Conservation (phyloP, 1,140 invertebrate species). For the Stegodyphus mimosarum region DNA sequence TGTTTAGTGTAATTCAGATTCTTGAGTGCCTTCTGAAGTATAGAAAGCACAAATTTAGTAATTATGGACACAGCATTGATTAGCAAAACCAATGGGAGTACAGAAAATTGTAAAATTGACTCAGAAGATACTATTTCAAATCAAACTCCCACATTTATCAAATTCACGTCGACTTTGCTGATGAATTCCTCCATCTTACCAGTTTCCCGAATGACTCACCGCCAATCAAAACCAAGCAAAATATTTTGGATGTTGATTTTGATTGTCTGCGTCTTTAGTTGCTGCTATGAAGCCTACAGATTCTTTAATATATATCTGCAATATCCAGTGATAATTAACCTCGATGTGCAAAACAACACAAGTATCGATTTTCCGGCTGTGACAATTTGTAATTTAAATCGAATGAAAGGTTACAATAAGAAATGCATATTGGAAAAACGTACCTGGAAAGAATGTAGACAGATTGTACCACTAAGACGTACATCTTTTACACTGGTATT, state of each 20-base stretch:
- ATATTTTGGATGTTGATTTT: conserved; percentile 5
- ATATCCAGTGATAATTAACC: not conserved
- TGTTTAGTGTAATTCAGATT: too few species aligned
- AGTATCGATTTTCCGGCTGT: conserved; percentile 4
- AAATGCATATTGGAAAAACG: not conserved
- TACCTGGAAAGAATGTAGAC: not conserved
- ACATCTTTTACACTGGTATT: not conserved
- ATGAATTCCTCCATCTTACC: too few species aligned
- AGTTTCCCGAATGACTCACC: too few species aligned
- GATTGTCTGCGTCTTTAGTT: not conserved
- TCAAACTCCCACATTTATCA: too few species aligned
- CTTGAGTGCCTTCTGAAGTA: too few species aligned
- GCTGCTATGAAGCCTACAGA: conserved; percentile 14
- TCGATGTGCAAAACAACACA: not conserved
- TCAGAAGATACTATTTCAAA: too few species aligned
- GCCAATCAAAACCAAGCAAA: not conserved
- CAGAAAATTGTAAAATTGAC: too few species aligned
- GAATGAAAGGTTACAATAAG: not conserved
- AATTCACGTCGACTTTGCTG: too few species aligned
- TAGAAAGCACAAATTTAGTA: too few species aligned
- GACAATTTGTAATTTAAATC: conserved; percentile 34
- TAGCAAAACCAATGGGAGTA: too few species aligned
- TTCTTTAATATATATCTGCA: conserved; percentile 11
- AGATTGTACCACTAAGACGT: not conserved
- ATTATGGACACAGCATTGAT: too few species aligned